Percentiles rank a stretch among this genome's conserved stretches.
These are phyloP conservation scores for Drosophila fulvimacula DNA, from an alignment of 2,888 invertebrate species.

Conservation along the genomic window DNA sequence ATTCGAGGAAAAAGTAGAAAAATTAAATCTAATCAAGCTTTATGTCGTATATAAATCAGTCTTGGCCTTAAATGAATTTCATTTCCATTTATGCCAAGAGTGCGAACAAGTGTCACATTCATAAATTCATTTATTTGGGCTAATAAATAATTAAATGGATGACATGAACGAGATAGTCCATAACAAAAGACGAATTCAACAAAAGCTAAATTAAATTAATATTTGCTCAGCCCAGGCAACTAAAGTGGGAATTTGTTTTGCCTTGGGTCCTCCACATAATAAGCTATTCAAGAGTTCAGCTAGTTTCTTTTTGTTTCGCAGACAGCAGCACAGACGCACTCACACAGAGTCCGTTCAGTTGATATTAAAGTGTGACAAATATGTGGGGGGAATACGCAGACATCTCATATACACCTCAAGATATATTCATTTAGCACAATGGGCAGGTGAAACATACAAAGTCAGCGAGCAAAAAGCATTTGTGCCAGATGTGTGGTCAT, in stretches of 20 bases:
- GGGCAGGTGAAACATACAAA: conserved; percentile 1
- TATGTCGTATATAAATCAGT: not conserved
- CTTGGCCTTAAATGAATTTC: not conserved
- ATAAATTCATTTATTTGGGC: not conserved
- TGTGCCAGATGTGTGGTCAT: conserved; percentile 9
- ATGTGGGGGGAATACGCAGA: conserved; percentile 9
- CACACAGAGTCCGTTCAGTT: not conserved
- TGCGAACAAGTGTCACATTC: not conserved
- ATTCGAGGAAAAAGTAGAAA: not conserved
- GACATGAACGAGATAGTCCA: not conserved
- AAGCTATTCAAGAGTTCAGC: not conserved
- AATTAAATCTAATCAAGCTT: not conserved
- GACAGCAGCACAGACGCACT: not conserved
- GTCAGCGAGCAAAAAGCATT: conserved; percentile 4
- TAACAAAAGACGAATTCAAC: not conserved
- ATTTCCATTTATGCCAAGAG: not conserved
- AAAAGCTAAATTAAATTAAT: conserved; percentile 7
- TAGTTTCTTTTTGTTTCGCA: conserved; percentile 2
- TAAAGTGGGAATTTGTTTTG: not conserved
- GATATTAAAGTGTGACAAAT: conserved; percentile 28
- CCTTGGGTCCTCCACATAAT: not conserved
- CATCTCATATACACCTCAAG: conserved; percentile 31
- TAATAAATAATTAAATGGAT: conserved; percentile 2
- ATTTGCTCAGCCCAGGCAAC: not conserved
- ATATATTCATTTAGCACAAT: conserved; percentile 43